phyloP scores from a whole-genome alignment of 2,797 vertebrate genomes.

The Macropodus opercularis region DNA sequence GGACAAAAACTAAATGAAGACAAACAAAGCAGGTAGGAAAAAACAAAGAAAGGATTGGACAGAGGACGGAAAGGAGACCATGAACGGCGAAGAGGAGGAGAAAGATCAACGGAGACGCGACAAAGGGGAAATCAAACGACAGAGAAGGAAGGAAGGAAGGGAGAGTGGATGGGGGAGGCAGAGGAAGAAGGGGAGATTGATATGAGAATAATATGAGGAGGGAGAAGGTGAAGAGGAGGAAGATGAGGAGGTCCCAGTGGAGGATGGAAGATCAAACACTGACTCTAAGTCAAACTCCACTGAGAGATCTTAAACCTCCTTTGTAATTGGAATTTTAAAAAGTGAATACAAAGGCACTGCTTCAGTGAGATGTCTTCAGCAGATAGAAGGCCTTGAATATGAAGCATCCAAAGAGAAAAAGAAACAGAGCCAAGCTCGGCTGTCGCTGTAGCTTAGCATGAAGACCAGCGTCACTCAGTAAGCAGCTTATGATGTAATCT shows the following conservation, averaged over 20 bases:
- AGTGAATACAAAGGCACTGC: constrained; percentile 89
- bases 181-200: constrained; percentile 5
- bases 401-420: too few relatives aligned
- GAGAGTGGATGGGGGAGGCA: background rate
- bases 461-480: too few relatives aligned
- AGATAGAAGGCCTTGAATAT: too few relatives aligned
- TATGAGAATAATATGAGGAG: constrained; percentile 32
- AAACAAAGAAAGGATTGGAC: background rate
- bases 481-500: too few relatives aligned
- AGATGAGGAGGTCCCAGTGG: constrained; percentile 78
- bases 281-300: constrained; percentile 89
- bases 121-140: constrained; percentile 1
- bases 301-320: constrained; percentile 91
- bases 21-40: background rate
- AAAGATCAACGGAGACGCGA: background rate
- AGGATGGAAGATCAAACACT: constrained; percentile 91
- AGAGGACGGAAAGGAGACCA: background rate
- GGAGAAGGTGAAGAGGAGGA: constrained; percentile 60
- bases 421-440: too few relatives aligned
- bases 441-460: too few relatives aligned
- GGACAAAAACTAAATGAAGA: background rate
- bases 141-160: background rate
- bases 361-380: constrained; percentile 87
- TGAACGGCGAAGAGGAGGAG: background rate
- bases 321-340: constrained; percentile 94